Evolutionary conservation across 1,140 invertebrate genomes (phyloP).

Genomic region (Choristoneura fumiferana): DNA sequence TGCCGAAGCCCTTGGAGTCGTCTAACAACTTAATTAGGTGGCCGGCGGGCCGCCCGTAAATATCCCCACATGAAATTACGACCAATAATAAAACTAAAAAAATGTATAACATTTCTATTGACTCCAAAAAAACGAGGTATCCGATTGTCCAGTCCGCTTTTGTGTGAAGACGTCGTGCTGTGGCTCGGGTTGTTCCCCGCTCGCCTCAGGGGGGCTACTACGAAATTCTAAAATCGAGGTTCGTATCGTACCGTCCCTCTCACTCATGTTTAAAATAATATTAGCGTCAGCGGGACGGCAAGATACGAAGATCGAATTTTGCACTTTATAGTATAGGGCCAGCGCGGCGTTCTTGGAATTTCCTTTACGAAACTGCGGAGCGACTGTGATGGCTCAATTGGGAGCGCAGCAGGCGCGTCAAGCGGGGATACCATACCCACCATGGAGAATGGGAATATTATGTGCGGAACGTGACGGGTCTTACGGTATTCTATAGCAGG

Average conservation of each 20-base stretch:
- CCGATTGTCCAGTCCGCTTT: conserved; percentile 67
- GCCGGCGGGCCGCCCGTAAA: conserved; percentile 70
- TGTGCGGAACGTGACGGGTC: conserved; percentile 28
- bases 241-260: too few relatives aligned
- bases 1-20: conserved; percentile 53
- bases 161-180: conserved; percentile 68
- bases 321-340: too few relatives aligned
- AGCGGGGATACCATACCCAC: conserved; percentile 15
- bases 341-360: conserved; percentile 1
- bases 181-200: conserved; percentile 27
- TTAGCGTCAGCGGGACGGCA: too few relatives aligned
- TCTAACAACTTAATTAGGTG: conserved; percentile 77
- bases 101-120: conserved; percentile 75
- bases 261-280: too few relatives aligned
- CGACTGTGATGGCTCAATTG: conserved; percentile 13
- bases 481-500: conserved; percentile 13
- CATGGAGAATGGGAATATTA: conserved; percentile 28
- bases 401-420: conserved; percentile 11
- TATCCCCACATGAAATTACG: conserved; percentile 75
- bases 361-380: background rate
- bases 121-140: conserved; percentile 70
- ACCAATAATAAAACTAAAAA: conserved; percentile 71
- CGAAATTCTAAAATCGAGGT: too few relatives aligned
- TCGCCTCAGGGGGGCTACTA: conserved; percentile 27
- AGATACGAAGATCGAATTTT: too few relatives aligned